These are phyloP conservation scores for Columba livia DNA, from an alignment of 2,113 vertebrate species.

Conservation along the genomic window DNA sequence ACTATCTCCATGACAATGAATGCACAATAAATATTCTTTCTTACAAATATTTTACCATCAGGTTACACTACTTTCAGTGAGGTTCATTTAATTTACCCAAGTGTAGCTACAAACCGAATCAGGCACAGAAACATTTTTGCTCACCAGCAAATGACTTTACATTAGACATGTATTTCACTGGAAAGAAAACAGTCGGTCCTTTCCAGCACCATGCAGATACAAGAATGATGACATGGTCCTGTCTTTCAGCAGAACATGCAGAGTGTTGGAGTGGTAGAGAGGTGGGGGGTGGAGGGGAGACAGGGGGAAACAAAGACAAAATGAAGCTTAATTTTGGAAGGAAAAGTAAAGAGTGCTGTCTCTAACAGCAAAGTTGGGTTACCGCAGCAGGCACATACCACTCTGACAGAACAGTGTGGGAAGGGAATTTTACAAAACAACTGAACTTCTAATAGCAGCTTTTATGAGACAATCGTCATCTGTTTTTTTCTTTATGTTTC, in stretches of 20 bases:
- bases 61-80: not conserved
- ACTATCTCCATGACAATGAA: not conserved
- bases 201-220: not conserved
- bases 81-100: not conserved
- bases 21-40: not conserved
- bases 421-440: not conserved
- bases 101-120: not conserved
- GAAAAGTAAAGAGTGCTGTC: not conserved
- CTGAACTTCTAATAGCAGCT: not conserved
- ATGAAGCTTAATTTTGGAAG: not conserved
- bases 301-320: not conserved
- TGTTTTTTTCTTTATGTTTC: constrained; percentile 1
- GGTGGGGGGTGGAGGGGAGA: not conserved
- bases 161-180: not conserved
- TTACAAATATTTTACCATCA: not conserved
- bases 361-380: not conserved
- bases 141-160: not conserved
- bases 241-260: not conserved
- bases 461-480: constrained; percentile 5
- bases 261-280: not conserved
- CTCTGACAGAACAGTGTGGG: not conserved
- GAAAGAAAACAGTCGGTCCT: not conserved
- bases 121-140: not conserved
- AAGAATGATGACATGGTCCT: not conserved
- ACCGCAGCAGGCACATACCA: not conserved